phyloP scores from a whole-genome alignment of 2,113 vertebrate genomes.

The Ahaetulla prasina region DNA sequence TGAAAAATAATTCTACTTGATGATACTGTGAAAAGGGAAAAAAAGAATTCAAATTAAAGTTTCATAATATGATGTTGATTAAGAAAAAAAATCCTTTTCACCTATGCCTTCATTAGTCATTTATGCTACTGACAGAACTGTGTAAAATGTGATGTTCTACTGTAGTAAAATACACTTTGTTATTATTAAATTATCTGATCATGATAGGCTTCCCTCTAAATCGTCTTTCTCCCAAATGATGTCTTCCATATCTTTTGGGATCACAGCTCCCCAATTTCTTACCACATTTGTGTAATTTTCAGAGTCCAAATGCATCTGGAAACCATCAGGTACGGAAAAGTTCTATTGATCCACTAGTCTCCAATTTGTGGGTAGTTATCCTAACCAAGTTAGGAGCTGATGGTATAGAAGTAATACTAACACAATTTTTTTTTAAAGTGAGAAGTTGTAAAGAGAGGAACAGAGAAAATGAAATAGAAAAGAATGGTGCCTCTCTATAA shows the following conservation, averaged over 20 bases:
- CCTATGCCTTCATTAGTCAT: background rate
- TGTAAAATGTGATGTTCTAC: background rate
- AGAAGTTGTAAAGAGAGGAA: background rate
- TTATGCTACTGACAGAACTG: slow-evolving; percentile 11
- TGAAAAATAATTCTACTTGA: slow-evolving; percentile 53
- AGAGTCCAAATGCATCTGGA: background rate
- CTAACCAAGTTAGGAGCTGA: background rate
- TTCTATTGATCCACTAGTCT: background rate
- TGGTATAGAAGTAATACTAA: background rate
- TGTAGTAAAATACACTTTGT: background rate
- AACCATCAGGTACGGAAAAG: background rate
- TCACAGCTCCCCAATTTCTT: background rate
- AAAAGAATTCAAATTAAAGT: slow-evolving; percentile 33
- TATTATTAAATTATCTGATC: background rate
- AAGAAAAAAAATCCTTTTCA: slow-evolving; percentile 15
- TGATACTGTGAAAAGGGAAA: slow-evolving; percentile 32
- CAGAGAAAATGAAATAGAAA: background rate
- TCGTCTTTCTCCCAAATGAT: background rate
- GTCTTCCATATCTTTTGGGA: background rate
- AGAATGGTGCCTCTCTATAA: background rate
- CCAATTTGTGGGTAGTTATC: background rate
- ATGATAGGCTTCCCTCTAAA: background rate
- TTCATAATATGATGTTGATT: slow-evolving; percentile 3
- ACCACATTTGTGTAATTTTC: background rate
- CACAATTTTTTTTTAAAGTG: background rate